A percentile compares a stretch with the other conserved stretches of the same genome.
Conservation (phyloP, 2,888 invertebrate species). For the Apamea sordens region DNA sequence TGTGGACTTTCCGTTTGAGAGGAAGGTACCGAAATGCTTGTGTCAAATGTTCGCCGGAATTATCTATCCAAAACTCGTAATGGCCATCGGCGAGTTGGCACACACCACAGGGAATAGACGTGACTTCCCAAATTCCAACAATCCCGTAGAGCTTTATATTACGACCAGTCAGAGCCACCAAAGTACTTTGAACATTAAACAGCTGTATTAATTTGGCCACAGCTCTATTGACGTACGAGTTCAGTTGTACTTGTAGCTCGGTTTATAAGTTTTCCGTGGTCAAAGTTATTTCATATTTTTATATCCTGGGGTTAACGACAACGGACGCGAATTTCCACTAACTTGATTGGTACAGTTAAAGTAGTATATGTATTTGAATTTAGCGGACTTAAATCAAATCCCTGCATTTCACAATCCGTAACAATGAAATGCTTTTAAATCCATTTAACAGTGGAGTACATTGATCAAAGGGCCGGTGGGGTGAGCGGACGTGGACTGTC, state of each 20-base stretch:
- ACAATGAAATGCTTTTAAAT: constrained; percentile 86
- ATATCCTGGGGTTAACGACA: constrained; percentile 23
- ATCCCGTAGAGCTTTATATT: constrained; percentile 65
- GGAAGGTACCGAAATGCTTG: constrained; percentile 45
- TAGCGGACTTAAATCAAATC: constrained; percentile 59
- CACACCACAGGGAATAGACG: constrained; percentile 69
- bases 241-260: constrained; percentile 9
- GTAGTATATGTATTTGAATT: constrained; percentile 48
- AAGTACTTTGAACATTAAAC: constrained; percentile 68
- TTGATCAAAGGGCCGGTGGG: constrained; percentile 81
- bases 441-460: constrained; percentile 80
- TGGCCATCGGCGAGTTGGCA: constrained; percentile 68
- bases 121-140: constrained; percentile 68
- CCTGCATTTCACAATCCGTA: constrained; percentile 71
- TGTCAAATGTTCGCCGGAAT: constrained; percentile 55
- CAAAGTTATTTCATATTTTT: constrained; percentile 29
- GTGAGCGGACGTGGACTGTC: constrained; percentile 68
- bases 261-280: constrained; percentile 11
- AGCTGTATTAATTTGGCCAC: constrained; percentile 64
- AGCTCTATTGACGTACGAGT: constrained; percentile 50
- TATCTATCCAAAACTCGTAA: constrained; percentile 69
- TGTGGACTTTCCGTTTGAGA: constrained; percentile 42
- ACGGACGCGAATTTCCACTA: constrained; percentile 12
- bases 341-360: constrained; percentile 4
- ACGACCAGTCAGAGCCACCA: constrained; percentile 58